Percentiles rank a stretch among this genome's conserved stretches.
phyloP scores from a whole-genome alignment of 2,888 invertebrate species.

The Eustalomyia histrio region DNA sequence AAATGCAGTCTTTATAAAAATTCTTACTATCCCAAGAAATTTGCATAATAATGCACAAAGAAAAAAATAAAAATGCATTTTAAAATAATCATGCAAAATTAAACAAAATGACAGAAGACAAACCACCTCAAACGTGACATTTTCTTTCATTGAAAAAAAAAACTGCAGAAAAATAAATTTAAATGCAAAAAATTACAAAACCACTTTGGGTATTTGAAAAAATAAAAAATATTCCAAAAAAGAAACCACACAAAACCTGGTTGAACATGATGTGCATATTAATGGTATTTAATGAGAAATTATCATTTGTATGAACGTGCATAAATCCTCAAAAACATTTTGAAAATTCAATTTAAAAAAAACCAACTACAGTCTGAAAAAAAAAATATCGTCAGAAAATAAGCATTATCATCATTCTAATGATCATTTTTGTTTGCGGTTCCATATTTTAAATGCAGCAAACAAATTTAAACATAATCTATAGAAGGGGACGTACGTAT shows the following conservation, averaged over 20 bases:
- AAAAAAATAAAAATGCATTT: conserved; percentile 8
- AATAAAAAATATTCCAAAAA: background rate
- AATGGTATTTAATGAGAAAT: conserved; percentile 52
- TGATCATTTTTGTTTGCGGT: conserved; percentile 19
- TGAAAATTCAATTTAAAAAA: background rate
- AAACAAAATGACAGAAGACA: conserved; percentile 22
- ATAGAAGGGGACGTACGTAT: conserved; percentile 7
- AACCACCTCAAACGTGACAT: conserved; percentile 53
- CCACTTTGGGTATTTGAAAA: conserved; percentile 12
- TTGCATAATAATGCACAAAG: conserved; percentile 30
- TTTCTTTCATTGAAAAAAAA: conserved; percentile 61
- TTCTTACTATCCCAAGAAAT: background rate
- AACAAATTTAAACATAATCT: conserved; percentile 12
- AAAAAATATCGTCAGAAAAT: background rate
- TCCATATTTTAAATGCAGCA: conserved; percentile 5
- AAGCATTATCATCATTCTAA: conserved; percentile 48
- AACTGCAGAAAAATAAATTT: conserved; percentile 28
- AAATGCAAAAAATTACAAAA: conserved; percentile 58
- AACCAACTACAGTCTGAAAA: background rate
- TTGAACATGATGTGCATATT: conserved; percentile 55
- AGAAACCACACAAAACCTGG: conserved; percentile 8
- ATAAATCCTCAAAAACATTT: conserved; percentile 38
- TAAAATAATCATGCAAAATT: conserved; percentile 29
- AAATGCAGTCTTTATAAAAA: background rate
- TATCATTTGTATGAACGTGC: conserved; percentile 8